Evolutionary conservation across 2,797 vertebrate species (phyloP).

Genomic region (Ctenosaura bakeri): DNA sequence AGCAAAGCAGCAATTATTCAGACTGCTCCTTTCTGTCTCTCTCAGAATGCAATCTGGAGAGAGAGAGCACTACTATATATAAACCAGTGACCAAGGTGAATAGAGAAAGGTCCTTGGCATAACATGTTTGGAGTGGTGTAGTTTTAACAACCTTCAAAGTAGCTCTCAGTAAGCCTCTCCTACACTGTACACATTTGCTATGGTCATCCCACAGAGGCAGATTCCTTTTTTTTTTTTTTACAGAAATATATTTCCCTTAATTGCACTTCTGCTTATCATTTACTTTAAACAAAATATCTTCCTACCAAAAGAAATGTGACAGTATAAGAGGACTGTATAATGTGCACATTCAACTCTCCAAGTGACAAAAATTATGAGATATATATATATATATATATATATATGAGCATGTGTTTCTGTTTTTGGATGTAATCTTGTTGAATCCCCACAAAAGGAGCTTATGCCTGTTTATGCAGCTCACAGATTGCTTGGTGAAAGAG

Average conservation of each 20-base stretch:
- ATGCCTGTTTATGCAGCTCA: neutral
- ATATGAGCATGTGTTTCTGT: neutral
- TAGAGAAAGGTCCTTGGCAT: neutral
- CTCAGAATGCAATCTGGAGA: accelerated
- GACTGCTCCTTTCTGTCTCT: neutral
- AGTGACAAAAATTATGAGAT: neutral
- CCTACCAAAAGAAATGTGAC: neutral
- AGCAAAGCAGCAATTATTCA: constrained; percentile 34
- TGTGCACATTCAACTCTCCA: neutral
- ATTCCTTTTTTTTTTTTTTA: neutral
- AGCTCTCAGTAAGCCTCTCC: neutral
- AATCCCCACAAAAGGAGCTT: neutral
- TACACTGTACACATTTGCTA: neutral
- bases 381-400: neutral
- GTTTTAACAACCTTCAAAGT: constrained; percentile 1
- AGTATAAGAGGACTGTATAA: neutral
- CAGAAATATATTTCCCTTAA: neutral
- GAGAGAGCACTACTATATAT: neutral
- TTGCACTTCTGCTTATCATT: neutral
- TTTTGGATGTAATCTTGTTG: neutral
- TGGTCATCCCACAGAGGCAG: neutral
- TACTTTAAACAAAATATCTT: neutral
- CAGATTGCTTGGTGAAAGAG: neutral
- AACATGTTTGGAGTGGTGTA: constrained; percentile 15
- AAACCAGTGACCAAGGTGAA: accelerated